phyloP scores from a whole-genome alignment of 2,113 vertebrate species.

The Anarrhichthys ocellatus region DNA sequence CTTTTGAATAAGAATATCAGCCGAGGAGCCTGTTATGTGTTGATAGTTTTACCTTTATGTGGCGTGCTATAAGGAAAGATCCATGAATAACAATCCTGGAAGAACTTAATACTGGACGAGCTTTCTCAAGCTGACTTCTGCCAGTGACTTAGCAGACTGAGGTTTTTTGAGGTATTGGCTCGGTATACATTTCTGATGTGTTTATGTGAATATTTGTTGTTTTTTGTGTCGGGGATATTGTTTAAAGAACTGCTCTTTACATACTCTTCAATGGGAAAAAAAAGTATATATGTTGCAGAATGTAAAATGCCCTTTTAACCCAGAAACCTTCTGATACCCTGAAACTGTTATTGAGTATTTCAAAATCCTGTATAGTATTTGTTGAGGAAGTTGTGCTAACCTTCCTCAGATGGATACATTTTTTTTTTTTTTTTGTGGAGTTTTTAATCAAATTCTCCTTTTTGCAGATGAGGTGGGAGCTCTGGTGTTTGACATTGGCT shows the following conservation, averaged over 20 bases:
- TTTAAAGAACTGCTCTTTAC: background rate
- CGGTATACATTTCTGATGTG: background rate
- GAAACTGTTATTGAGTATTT: background rate
- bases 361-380: background rate
- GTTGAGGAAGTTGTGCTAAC: background rate
- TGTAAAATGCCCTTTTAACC: background rate
- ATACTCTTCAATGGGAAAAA: background rate
- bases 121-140: background rate
- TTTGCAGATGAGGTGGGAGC: constrained; percentile 97
- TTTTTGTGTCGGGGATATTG: background rate
- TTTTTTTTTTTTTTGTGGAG: background rate
- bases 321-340: background rate
- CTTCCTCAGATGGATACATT: background rate
- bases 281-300: background rate
- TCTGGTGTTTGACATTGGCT: constrained; percentile 98
- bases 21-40: background rate
- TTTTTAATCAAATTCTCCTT: constrained; percentile 11
- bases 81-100: background rate
- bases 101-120: background rate
- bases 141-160: background rate
- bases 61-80: background rate
- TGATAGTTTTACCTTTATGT: background rate
- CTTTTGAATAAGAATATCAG: background rate
- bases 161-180: background rate
- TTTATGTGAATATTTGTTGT: background rate